These are phyloP conservation scores for Bubo bubo DNA, from an alignment of 2,113 vertebrate genomes.

Conservation along the genomic window DNA sequence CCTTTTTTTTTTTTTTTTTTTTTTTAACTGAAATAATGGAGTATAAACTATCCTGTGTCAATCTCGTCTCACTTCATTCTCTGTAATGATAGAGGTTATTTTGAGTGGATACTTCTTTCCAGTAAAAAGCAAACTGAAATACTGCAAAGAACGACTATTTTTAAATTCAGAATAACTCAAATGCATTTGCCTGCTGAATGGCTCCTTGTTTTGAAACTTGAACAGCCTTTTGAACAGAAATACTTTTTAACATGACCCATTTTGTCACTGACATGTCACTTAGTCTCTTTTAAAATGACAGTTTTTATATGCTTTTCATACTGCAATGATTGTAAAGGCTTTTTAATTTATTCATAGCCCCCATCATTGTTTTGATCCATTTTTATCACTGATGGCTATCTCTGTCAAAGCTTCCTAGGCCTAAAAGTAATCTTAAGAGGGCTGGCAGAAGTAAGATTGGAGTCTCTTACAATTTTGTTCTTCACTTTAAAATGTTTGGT, in stretches of 20 bases:
- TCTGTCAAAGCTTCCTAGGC: not conserved
- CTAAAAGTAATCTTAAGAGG: not conserved
- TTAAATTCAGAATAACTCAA: not conserved
- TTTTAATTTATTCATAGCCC: slow-evolving; percentile 16
- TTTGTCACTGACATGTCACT: not conserved
- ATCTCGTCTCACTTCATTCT: not conserved
- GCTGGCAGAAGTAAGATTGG: not conserved
- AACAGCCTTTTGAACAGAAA: not conserved
- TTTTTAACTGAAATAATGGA: not conserved
- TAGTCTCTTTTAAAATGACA: slow-evolving; percentile 5
- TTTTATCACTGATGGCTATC: not conserved
- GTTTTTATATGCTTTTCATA: not conserved
- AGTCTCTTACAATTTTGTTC: not conserved
- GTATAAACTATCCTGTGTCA: not conserved
- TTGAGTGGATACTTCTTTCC: not conserved
- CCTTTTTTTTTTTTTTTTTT: not conserved
- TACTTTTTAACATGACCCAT: not conserved
- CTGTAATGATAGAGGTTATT: not conserved
- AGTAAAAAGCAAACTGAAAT: not conserved
- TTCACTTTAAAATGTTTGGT: not conserved
- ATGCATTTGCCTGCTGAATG: not conserved
- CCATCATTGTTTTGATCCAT: not conserved
- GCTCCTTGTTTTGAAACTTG: not conserved
- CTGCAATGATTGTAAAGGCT: not conserved
- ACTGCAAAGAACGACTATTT: not conserved